Conservation (phyloP, 1,140 invertebrate genomes). For the Uloborus diversus region DNA sequence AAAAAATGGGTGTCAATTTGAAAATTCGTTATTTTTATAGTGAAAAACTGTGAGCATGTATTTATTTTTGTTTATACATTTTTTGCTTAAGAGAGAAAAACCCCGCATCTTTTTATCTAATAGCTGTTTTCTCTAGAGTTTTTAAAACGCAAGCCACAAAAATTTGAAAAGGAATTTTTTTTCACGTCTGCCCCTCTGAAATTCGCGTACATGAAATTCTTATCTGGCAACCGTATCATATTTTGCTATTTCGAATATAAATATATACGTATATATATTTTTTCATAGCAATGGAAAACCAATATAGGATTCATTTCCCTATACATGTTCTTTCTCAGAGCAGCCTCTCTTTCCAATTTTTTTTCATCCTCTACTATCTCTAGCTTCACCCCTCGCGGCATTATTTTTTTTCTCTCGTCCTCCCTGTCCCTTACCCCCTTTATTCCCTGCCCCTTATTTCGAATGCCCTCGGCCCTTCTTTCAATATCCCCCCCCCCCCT, state of each 20-base stretch:
- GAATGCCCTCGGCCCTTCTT: constrained; percentile 53
- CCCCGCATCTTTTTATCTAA: no score
- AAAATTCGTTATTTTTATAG: no score
- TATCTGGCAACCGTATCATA: constrained; percentile 55
- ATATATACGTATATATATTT: no score
- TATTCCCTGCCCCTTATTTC: constrained; percentile 38
- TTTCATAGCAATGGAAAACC: constrained; percentile 53
- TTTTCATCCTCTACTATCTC: constrained; percentile 21
- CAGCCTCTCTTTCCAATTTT: constrained; percentile 2
- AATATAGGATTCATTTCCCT: constrained; percentile 55
- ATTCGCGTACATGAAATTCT: constrained; percentile 38
- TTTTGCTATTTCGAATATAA: constrained; percentile 56
- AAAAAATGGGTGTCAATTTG: no score
- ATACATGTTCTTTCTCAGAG: constrained; percentile 34
- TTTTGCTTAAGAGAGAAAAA: no score
- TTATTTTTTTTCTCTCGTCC: constrained; percentile 20
- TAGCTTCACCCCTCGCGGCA: constrained; percentile 6
- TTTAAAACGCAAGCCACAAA: no score
- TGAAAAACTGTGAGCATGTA: no score
- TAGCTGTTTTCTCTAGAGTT: no score
- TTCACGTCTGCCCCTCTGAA: constrained; percentile 20
- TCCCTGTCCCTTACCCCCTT: background rate
- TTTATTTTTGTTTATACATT: background rate
- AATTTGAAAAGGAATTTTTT: constrained; percentile 21
- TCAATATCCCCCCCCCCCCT: constrained; percentile 32